Conservation (phyloP, 2,888 invertebrate genomes). For the Coelinius sp. region DNA sequence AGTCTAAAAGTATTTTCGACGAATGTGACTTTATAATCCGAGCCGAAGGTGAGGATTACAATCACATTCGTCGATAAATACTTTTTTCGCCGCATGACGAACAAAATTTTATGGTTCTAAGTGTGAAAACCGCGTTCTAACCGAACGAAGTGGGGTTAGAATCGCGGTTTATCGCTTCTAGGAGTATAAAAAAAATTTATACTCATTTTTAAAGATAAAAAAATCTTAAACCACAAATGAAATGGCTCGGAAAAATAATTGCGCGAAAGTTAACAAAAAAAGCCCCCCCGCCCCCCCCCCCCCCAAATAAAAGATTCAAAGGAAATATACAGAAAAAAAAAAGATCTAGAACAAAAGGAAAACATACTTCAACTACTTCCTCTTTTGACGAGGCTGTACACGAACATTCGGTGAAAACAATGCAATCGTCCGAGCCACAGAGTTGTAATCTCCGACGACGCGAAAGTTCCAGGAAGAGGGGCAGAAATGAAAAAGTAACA, state of each 20-base stretch:
- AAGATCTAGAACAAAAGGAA: conserved; percentile 9
- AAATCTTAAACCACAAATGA: not conserved
- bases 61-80: too few species aligned
- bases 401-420: conserved; percentile 24
- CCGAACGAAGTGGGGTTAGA: too few species aligned
- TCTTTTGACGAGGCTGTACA: conserved; percentile 16
- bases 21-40: too few species aligned
- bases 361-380: conserved; percentile 25
- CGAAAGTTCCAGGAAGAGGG: conserved; percentile 22
- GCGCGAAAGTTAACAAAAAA: not conserved
- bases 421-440: conserved; percentile 24
- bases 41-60: too few species aligned
- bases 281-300: too few species aligned
- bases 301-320: not conserved
- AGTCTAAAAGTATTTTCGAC: too few species aligned
- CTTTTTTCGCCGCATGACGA: too few species aligned
- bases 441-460: conserved; percentile 31
- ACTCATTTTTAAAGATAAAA: too few species aligned
- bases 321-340: conserved; percentile 7
- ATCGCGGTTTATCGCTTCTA: too few species aligned
- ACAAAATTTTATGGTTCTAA: too few species aligned
- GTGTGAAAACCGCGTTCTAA: too few species aligned
- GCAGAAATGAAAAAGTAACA: conserved; percentile 17
- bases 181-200: too few species aligned
- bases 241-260: conserved; percentile 10